Evolutionary conservation across 1,140 invertebrate genomes (phyloP), one percentile per base, ranked within the genome.

Genomic region (Hyphantria cunea): DNA sequence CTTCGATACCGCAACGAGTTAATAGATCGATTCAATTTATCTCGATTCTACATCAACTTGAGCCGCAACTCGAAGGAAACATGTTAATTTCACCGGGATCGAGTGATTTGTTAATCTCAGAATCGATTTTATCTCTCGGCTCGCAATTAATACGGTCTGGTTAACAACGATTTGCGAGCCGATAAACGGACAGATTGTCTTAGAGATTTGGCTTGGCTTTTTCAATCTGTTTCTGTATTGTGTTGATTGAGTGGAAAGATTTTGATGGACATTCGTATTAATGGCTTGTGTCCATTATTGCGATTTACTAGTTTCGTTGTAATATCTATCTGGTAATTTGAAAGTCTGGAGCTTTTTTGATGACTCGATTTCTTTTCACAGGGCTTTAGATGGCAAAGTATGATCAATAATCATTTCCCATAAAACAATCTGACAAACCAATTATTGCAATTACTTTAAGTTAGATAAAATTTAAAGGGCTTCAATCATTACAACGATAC

Each of bases 91-190:
- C 2, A 11, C 42, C 31, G 15, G 55, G 13, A 48, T 48, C 42
- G 51, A 54, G 34, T 54, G 33, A 62, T 62, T 62, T 62, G 60
- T 62, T 58, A 54, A 62, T 62, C 60, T 62, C 50, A 54, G 50
- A 54, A 54, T 62, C 51, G 52, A 62, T 62, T 49, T 58, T 44
- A 49, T 49, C 34, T 44, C 51, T 52, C 14, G 50, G 50, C 14
- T 52, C 32, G 60, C 51, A 62, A 62, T 62, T 62, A 62, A 62
- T 54, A 53, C 60, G 51, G 50, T 62, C 60, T 62, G 60, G 50
- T 50, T 52, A 61, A 44, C 41, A 52, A 51, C 59, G 49, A 61
- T 61, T 55, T 55, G 53, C 53, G n/a, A 14, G n/a, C 6, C 10
- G 32, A 55, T 55, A 55, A 55, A 47, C 10, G 41, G 31, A 13